These are phyloP conservation scores for Psephotus haematonotus DNA, from an alignment of 2,113 vertebrate genomes.

Conservation along the genomic window DNA sequence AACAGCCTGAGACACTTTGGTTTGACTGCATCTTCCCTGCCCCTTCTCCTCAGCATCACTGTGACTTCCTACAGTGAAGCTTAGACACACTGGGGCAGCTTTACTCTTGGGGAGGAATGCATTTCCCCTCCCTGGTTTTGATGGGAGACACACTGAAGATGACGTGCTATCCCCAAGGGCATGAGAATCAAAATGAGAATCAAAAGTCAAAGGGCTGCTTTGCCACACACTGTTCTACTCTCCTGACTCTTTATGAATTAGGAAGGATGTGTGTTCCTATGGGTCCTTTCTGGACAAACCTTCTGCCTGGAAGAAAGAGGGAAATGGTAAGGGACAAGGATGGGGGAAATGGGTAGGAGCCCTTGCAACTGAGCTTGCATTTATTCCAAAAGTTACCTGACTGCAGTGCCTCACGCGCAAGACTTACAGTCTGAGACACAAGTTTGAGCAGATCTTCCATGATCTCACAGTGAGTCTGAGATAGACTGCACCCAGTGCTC, in stretches of 20 bases:
- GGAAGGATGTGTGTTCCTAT: not conserved
- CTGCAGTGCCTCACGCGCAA: not conserved
- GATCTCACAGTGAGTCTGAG: not conserved
- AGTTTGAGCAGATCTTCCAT: not conserved
- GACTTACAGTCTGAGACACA: not conserved
- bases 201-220: not conserved
- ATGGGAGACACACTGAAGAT: not conserved
- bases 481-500: rapidly evolving
- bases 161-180: not conserved
- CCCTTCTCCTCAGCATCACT: not conserved
- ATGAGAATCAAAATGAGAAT: not conserved
- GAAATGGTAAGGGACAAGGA: not conserved
- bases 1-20: not conserved
- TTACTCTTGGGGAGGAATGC: not conserved
- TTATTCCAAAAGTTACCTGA: not conserved
- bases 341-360: not conserved
- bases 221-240: not conserved
- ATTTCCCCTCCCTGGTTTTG: not conserved
- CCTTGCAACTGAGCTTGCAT: not conserved
- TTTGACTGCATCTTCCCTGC: not conserved
- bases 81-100: not conserved
- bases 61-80: not conserved
- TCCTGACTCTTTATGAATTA: not conserved
- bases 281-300: not conserved
- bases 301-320: not conserved